Percentiles rank a stretch among this genome's conserved stretches.
These are phyloP conservation scores for Poicephalus meyeri DNA, from an alignment of 2,113 vertebrate species.

Conservation along the genomic window DNA sequence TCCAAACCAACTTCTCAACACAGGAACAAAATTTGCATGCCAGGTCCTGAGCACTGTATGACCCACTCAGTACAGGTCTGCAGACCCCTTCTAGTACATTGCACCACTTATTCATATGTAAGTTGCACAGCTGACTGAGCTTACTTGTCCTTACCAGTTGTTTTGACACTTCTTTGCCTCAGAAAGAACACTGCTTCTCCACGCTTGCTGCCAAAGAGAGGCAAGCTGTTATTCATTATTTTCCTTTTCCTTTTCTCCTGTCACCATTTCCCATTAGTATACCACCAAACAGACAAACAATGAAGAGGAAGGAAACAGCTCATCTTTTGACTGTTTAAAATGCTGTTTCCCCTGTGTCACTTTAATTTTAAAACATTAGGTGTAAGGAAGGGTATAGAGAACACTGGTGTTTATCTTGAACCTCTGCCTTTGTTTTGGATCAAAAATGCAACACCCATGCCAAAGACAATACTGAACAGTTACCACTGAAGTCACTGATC, in stretches of 20 bases:
- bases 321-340: constrained; percentile 18
- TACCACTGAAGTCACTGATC: constrained; percentile 41
- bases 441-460: not conserved
- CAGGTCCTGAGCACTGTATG: not conserved
- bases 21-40: not conserved
- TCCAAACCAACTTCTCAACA: not conserved
- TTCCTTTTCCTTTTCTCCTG: not conserved
- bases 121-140: fast-evolving
- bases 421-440: constrained; percentile 43
- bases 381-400: not conserved
- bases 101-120: not conserved
- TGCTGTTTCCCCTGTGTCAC: not conserved
- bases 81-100: not conserved
- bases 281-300: not conserved
- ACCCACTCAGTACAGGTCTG: not conserved
- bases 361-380: constrained; percentile 30
- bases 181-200: not conserved
- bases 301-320: not conserved
- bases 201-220: not conserved
- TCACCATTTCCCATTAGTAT: not conserved
- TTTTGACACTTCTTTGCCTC: not conserved
- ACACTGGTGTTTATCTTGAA: constrained; percentile 29
- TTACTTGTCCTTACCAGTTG: not conserved
- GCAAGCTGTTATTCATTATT: not conserved
- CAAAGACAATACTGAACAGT: constrained; percentile 59